A percentile compares a stretch with the other conserved stretches of the same genome.
Conservation (phyloP, 2,113 vertebrate species). For the Heterochromis multidens region DNA sequence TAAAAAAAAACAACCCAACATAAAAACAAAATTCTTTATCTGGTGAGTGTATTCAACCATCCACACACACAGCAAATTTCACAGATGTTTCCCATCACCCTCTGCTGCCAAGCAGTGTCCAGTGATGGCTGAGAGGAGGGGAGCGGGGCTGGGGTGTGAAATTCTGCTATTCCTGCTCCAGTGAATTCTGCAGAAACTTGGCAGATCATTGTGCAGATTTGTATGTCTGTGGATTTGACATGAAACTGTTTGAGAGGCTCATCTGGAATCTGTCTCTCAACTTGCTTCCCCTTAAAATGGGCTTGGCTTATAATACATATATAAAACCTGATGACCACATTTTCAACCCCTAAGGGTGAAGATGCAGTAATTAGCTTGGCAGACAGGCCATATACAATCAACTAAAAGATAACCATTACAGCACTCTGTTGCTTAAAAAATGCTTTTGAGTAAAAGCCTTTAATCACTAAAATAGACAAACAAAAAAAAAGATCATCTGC, state of each 20-base stretch:
- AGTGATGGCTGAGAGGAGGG: constrained; percentile 40
- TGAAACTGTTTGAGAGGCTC: constrained; percentile 53
- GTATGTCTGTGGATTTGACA: constrained; percentile 58
- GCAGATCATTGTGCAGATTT: constrained; percentile 66
- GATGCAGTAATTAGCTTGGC: constrained; percentile 37
- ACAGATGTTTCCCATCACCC: constrained; percentile 69
- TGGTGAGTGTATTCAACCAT: constrained; percentile 32
- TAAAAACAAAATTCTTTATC: constrained; percentile 33
- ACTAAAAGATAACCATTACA: constrained; percentile 26
- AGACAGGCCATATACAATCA: constrained; percentile 21
- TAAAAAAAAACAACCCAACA: not conserved
- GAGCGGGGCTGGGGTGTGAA: constrained; percentile 35
- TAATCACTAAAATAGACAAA: constrained; percentile 1
- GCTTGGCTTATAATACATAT: constrained; percentile 33
- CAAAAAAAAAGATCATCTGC: constrained; percentile 14
- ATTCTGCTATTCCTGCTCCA: constrained; percentile 59
- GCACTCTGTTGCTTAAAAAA: constrained; percentile 14
- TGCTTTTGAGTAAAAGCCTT: not conserved
- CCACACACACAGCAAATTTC: constrained; percentile 35
- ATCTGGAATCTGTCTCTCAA: constrained; percentile 57
- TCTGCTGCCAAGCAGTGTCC: constrained; percentile 55
- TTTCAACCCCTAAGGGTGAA: constrained; percentile 33
- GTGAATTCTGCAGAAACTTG: constrained; percentile 62
- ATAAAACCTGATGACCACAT: constrained; percentile 33
- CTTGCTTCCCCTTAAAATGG: constrained; percentile 22